Base-by-base conservation (phyloP, 2,113 vertebrate genomes). In the Rhinichthys klamathensis region DNA sequence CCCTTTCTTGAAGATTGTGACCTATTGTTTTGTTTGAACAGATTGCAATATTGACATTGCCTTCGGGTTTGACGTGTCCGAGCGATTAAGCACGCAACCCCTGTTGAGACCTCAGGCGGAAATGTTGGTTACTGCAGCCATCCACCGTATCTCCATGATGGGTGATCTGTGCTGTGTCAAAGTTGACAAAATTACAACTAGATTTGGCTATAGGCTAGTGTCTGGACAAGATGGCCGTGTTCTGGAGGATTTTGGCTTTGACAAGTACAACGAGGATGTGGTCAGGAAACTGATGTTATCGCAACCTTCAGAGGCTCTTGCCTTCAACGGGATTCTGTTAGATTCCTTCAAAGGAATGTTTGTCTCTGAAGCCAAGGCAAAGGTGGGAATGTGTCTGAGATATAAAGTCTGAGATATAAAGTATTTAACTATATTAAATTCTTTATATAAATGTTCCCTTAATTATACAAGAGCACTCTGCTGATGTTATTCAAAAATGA, bases 31-130 rank as follows among this genome's bases (percentile, higher is more conserved):
- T 67, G 63, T 84, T 88, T 74, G 11, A 32, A 10, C 89, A 97
- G 96, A 38, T 51, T 98, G 97, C 61, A 30, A 11, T 27, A 84
- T 96, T 4, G 95, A 96, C 88, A 90, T 98, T 85, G 95, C 94
- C 56, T 58, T 97, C 82, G 96, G 94, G 38, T 93, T 98, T 32
- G 97, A 97, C 82, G 93, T 94, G 77, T 95, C 96, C 1, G 84
- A 32, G 7, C 87, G 0, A 6, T 0, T 2, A 1, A 67, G 25
- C 1, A 82, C 83, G 0, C 82, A 76, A 38, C 32, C 84, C 49
- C 88, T 93, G 41, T 23, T 90, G 60, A 91, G 88, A 6, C 85
- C 94, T 82, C 95, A 94, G 75, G 85, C 77, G 75, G 94, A 91
- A 73, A 89, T 93, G 5, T 0, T 91, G 89, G 27, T 89, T 95